Conservation (phyloP, 2,888 invertebrate genomes). For the Listrodromus nycthemerus region DNA sequence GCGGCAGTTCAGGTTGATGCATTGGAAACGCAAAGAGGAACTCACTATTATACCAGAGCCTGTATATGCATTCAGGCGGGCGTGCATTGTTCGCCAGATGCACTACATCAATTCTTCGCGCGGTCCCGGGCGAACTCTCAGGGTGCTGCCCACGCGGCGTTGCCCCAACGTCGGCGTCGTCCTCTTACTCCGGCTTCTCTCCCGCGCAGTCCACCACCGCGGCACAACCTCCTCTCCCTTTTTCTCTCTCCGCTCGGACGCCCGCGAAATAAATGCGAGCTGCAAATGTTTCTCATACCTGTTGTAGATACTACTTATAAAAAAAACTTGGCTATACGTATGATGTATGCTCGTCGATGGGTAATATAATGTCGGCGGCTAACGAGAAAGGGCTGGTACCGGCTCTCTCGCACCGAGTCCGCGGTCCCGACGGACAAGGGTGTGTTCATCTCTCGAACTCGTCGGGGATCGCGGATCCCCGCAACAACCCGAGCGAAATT, state of each 20-base stretch:
- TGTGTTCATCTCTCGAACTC: slow-evolving; percentile 31
- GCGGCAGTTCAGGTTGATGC: slow-evolving; percentile 25
- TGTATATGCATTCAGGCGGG: slow-evolving; percentile 53
- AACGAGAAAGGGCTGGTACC: slow-evolving; percentile 81
- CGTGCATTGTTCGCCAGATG: slow-evolving; percentile 78
- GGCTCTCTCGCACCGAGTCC: slow-evolving; percentile 68
- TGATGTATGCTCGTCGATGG: slow-evolving; percentile 82
- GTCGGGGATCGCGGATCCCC: slow-evolving; percentile 17
- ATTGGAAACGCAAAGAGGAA: slow-evolving; percentile 31
- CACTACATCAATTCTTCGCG: slow-evolving; percentile 81
- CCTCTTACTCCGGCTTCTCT: slow-evolving; percentile 67
- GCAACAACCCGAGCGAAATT: slow-evolving; percentile 11
- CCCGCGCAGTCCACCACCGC: slow-evolving; percentile 64
- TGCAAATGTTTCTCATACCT: slow-evolving; percentile 82
- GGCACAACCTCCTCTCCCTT: slow-evolving; percentile 49
- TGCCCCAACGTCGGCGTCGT: slow-evolving; percentile 46
- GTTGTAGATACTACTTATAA: slow-evolving; percentile 81
- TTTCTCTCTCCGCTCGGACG: slow-evolving; percentile 42
- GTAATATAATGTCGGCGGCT: slow-evolving; percentile 84
- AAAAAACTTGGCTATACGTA: slow-evolving; percentile 74
- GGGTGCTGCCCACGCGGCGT: slow-evolving; percentile 77
- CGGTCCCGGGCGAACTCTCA: slow-evolving; percentile 67
- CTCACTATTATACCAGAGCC: slow-evolving; percentile 12
- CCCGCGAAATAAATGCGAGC: slow-evolving; percentile 73
- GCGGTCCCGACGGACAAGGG: slow-evolving; percentile 20